Base-by-base conservation (phyloP, 1,140 invertebrate species). In the Ceratosolen solmsi region DNA sequence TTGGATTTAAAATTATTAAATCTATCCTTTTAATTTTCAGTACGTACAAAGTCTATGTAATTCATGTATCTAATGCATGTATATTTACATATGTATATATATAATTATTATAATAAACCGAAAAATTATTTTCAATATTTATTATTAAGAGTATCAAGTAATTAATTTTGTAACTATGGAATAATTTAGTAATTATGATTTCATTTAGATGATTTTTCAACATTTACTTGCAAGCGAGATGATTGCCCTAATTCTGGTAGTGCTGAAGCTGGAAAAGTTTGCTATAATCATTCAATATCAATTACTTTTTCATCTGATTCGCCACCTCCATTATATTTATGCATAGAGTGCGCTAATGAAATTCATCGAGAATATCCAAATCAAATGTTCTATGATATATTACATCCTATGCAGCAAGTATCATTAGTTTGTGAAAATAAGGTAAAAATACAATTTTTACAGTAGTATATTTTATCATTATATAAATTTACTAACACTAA, bases 351-450 rank as follows among this genome's bases (percentile, higher is more conserved):
- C 92, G 96, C 97, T 49, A 98, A 98, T 89, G 95, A 97, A 89
- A 96, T 99, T 84, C 95, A 95, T 88, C 93, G 95, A 54, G 95
- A 95, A 89, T 95, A 95, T 91, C 95, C 94, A 20, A 95, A 97
- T 90, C 95, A 97, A 89, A 94, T 97, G 86, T 97, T 96, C 89
- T 95, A 96, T 86, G 97, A 98, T 89, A 96, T 99, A 85, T 93
- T 99, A 71, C 96, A 98, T 90, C 98, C 98, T 0, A 97, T 98
- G 94, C 96, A 97, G 88, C 96, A 98, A 93, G 96, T 98, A 20
- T 97, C 97, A 1, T 96, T 97, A 93, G 94, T 96, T 73, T 99
- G 98, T 91, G 98, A 99, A 92, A 99, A 99, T 90, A 99, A 99
- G 94, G 97, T 54, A 54, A 22, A 46, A n/a, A n/a, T n/a, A n/a